Conservation (phyloP, 2,113 vertebrate genomes). For the Rhinoderma darwinii region DNA sequence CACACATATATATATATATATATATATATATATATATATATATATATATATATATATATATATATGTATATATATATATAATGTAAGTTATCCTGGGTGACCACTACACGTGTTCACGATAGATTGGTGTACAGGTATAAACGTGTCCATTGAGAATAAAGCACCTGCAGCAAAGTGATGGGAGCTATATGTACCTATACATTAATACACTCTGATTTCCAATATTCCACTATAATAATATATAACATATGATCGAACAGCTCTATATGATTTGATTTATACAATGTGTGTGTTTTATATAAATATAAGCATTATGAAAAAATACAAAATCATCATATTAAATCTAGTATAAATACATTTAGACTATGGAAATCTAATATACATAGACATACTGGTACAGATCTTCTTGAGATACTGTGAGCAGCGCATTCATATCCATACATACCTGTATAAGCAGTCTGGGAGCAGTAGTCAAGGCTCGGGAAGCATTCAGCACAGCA, state of each 20-base stretch:
- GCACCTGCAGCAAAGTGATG: slow-evolving; percentile 8
- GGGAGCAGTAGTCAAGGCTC: slow-evolving; percentile 6
- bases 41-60: slow-evolving; percentile 15
- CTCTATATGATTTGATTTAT: not conserved
- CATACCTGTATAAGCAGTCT: slow-evolving; percentile 12
- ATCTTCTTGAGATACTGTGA: not conserved
- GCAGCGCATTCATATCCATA: not conserved
- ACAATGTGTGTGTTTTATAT: not conserved
- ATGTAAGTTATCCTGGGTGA: not conserved
- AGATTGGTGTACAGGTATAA: not conserved
- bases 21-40: not conserved
- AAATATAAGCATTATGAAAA: not conserved
- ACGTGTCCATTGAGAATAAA: slow-evolving; percentile 1
- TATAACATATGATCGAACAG: not conserved
- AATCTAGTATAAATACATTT: not conserved
- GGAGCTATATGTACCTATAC: not conserved
- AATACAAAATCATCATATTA: not conserved
- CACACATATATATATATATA: not conserved
- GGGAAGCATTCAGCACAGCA: not conserved
- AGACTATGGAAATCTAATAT: not conserved
- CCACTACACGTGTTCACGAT: slow-evolving; percentile 15
- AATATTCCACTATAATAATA: not conserved
- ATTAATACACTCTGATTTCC: not conserved
- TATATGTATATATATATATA: no score
- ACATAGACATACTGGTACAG: not conserved